Percentiles rank a stretch among this genome's conserved stretches.
Evolutionary conservation across 2,888 invertebrate genomes (phyloP).

Genomic region (Nyleta sp.): DNA sequence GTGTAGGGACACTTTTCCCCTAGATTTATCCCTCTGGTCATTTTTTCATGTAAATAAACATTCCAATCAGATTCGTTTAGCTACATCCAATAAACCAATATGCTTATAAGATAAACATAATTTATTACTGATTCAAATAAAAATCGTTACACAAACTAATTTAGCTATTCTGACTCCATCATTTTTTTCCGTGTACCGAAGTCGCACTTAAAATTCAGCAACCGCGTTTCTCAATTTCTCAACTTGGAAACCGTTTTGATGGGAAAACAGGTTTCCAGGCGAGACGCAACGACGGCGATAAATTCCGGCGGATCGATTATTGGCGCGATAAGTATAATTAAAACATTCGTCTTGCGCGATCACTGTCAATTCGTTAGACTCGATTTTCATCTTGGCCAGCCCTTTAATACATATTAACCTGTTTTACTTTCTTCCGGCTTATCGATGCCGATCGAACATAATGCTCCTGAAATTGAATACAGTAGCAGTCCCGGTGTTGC

Average conservation of each 20-base stretch:
- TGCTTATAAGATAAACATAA: no score
- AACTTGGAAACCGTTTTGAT: conserved; percentile 16
- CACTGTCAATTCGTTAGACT: conserved; percentile 45
- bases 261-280: conserved; percentile 44
- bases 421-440: conserved; percentile 36
- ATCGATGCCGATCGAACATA: conserved; percentile 52
- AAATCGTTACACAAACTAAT: no score
- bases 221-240: conserved; percentile 16
- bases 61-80: no score
- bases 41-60: no score
- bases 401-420: conserved; percentile 38
- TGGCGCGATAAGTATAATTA: conserved; percentile 55
- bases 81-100: no score
- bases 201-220: conserved; percentile 20
- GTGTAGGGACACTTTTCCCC: no score
- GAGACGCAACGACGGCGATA: conserved; percentile 21
- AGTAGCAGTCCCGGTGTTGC: conserved; percentile 45
- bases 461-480: conserved; percentile 57
- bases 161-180: no score
- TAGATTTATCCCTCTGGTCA: no score
- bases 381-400: conserved; percentile 37
- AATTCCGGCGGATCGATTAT: conserved; percentile 42
- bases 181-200: no score
- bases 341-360: conserved; percentile 56
- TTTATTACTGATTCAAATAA: no score